Conservation (phyloP, 2,113 vertebrate species). For the Chitala chitala region DNA sequence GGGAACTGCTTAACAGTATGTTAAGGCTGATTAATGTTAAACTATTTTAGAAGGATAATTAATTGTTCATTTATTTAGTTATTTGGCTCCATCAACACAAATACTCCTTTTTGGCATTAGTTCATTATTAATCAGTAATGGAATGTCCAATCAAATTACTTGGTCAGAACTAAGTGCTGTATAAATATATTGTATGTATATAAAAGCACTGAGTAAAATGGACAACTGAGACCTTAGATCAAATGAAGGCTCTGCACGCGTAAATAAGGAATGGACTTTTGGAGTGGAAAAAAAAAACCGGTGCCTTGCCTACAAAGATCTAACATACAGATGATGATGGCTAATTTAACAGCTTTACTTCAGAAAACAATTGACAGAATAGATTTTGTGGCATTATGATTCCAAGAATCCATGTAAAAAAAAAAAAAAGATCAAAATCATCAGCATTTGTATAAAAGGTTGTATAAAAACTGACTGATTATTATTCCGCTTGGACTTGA, state of each 20-base stretch:
- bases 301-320: neutral
- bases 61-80: no score
- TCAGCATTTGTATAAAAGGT: neutral
- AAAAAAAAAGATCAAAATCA: no score
- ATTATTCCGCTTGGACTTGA: neutral
- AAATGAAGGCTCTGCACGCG: no score
- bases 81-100: no score
- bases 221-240: neutral
- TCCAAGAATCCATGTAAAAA: neutral
- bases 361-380: neutral
- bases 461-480: neutral
- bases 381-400: neutral
- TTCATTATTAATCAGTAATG: no score
- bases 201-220: neutral
- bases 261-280: neutral
- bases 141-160: no score
- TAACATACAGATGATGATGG: neutral
- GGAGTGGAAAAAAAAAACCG: neutral
- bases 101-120: no score
- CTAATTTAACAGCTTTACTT: neutral
- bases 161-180: no score
- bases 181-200: no score
- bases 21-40: no score
- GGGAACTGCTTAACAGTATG: no score
- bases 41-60: no score